These are phyloP conservation scores for Cromileptes altivelis DNA, from an alignment of 2,113 vertebrate genomes.

Conservation along the genomic window DNA sequence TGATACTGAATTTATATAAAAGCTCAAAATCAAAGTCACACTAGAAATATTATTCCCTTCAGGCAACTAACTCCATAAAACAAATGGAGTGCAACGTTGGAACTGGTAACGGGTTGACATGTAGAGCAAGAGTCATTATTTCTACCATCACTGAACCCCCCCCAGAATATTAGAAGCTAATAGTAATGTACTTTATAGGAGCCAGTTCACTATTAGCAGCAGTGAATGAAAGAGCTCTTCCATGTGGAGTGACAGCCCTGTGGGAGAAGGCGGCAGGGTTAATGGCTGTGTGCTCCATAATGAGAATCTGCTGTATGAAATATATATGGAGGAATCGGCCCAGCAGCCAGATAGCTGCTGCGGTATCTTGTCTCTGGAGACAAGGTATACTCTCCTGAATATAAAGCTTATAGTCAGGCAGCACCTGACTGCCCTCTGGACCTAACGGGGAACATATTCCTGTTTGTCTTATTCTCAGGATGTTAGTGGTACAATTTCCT, in stretches of 20 bases:
- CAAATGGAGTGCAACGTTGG: background rate
- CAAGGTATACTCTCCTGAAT: conserved; percentile 14
- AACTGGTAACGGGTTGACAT: conserved; percentile 1
- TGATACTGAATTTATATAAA: background rate
- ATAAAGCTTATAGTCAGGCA: conserved; percentile 9
- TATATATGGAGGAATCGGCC: conserved; percentile 62
- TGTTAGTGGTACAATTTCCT: background rate
- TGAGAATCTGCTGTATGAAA: conserved; percentile 69
- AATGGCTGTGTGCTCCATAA: conserved; percentile 44
- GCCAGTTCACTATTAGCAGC: conserved; percentile 19
- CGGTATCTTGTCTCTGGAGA: conserved; percentile 45
- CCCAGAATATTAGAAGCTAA: conserved; percentile 26
- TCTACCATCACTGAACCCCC: conserved; percentile 13
- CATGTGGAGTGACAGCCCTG: conserved; percentile 45
- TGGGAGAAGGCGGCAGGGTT: conserved; percentile 39
- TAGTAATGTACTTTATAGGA: conserved; percentile 10
- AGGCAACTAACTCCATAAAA: conserved; percentile 5
- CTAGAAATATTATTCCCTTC: background rate
- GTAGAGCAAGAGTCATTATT: conserved; percentile 27
- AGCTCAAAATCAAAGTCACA: conserved; percentile 22
- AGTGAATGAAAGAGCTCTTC: conserved; percentile 42
- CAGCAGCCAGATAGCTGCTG: conserved; percentile 48
- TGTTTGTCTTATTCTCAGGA: background rate
- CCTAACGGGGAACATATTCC: background rate
- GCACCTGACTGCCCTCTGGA: conserved; percentile 5